These are phyloP conservation scores for Spodoptera frugiperda DNA, from an alignment of 1,140 invertebrate species.

Conservation along the genomic window DNA sequence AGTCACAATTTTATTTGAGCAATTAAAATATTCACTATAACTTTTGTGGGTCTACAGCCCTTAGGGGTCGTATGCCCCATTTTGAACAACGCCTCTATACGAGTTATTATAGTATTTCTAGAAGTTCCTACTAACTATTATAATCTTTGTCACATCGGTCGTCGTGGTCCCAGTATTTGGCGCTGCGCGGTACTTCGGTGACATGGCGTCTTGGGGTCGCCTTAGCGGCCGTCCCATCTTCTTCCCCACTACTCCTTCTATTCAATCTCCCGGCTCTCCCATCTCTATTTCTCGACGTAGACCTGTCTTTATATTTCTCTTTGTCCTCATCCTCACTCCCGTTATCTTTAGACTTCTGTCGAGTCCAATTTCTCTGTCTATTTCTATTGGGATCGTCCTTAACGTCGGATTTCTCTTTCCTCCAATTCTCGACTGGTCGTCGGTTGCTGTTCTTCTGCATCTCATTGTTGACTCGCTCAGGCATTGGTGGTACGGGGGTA, in stretches of 20 bases:
- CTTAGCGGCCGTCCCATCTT: conserved; percentile 48
- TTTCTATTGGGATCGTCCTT: conserved; percentile 75
- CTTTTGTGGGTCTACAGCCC: neutral
- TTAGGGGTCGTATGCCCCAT: neutral
- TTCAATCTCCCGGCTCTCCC: conserved; percentile 56
- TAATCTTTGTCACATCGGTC: conserved; percentile 84
- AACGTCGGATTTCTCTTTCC: conserved; percentile 68
- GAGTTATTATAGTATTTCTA: neutral
- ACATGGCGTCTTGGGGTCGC: conserved; percentile 77
- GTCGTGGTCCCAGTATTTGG: conserved; percentile 85
- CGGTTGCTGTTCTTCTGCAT: conserved; percentile 66
- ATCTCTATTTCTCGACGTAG: conserved; percentile 61
- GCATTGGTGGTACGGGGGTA: neutral
- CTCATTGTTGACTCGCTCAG: conserved; percentile 74
- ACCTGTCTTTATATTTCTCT: conserved; percentile 57
- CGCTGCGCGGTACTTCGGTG: conserved; percentile 78
- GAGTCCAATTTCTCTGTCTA: conserved; percentile 66
- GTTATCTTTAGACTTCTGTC: conserved; percentile 71
- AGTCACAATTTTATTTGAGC: no score
- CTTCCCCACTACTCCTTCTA: conserved; percentile 68
- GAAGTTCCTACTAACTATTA: conserved; percentile 74
- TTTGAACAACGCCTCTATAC: conserved; percentile 12
- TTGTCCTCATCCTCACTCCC: conserved; percentile 69
- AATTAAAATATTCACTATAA: no score
- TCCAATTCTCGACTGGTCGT: conserved; percentile 74